Base-by-base conservation (phyloP, 2,113 vertebrate species). In the Salvelinus fontinalis region DNA sequence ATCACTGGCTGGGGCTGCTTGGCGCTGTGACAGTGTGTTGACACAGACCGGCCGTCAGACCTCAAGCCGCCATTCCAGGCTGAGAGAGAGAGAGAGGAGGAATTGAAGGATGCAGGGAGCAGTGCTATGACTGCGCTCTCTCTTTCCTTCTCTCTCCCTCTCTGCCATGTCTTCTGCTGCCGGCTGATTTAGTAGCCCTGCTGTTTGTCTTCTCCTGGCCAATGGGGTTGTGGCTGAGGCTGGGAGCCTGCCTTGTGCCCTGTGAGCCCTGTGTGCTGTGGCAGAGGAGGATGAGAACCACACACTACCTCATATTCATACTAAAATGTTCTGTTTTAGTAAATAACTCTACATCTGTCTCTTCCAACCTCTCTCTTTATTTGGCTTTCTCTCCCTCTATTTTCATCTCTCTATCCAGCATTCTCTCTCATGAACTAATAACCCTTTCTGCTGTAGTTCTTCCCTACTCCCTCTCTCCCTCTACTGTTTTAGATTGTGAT, bases 11-110 rank as follows among this genome's bases (percentile, higher is more conserved):
- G 34, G 81, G 75, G 88, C 87, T 90, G 31, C 27, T 22, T 34
- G 91, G 91, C 89, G 26, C 51, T 2, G 67, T 78, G 77, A 90
- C 89, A 72, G 81, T 76, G 70, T 91, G 87, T 91, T 90, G 90
- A 91, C 85, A 86, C 83, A 89, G 82, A 84, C 75, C 34, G 69
- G 78, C 81, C 67, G 89, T 92, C 90, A 92, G 86, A 92, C 91
- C 92, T 91, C 91, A 83, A 78, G 74, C 82, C 75, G 79, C 76
- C 77, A 85, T 76, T 80, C 65, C 82, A 89, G 81, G 82, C 82
- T 84, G 82, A 79, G 84, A 79, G 83, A 85, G 84, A 79, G 83
- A 85, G 34, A 34, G 34, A 60, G 81, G 71, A 79, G 71, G 71
- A 77, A 90, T 87, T 81, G 85, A 78, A 78, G 87, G 82, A 81